Percentiles rank a stretch among this genome's conserved stretches.
Conservation (phyloP, 1,140 invertebrate genomes). For the Bombus difficillimus region DNA sequence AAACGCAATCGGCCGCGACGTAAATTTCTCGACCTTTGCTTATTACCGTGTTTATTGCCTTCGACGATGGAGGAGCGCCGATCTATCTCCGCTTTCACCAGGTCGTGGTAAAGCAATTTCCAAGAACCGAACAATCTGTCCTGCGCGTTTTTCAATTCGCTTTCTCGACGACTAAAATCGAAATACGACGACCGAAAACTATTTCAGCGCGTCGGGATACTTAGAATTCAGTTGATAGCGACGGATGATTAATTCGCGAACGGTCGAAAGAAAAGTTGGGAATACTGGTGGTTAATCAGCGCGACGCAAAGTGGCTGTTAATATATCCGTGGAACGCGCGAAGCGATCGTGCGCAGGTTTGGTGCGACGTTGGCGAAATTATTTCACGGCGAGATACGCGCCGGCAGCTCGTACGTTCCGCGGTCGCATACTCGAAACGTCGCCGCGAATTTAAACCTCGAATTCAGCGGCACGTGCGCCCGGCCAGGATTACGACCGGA, state of each 20-base stretch:
- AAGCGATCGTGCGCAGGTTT: not conserved
- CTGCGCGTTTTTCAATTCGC: not conserved
- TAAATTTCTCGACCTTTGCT: conserved; percentile 19
- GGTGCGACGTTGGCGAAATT: conserved; percentile 7
- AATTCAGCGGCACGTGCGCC: conserved; percentile 29
- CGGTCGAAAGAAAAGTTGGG: not conserved
- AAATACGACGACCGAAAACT: not conserved
- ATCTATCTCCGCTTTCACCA: not conserved
- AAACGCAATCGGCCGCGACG: conserved; percentile 6
- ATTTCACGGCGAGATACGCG: conserved; percentile 38
- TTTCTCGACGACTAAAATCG: not conserved
- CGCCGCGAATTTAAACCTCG: conserved; percentile 53
- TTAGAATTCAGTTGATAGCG: not conserved
- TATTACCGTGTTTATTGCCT: conserved; percentile 12
- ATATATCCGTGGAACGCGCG: not conserved
- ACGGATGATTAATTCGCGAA: not conserved
- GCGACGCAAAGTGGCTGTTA: not conserved
- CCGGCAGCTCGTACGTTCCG: conserved; percentile 5
- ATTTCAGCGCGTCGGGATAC: not conserved
- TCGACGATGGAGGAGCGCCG: not conserved
- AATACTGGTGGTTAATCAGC: not conserved
- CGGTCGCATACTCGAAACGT: conserved; percentile 23
- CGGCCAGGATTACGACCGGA: conserved; percentile 7
- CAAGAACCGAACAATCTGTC: too few species aligned
- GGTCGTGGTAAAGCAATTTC: not conserved